Evolutionary conservation across 1,140 invertebrate species (phyloP).

Genomic region (Goniozus legneri): DNA sequence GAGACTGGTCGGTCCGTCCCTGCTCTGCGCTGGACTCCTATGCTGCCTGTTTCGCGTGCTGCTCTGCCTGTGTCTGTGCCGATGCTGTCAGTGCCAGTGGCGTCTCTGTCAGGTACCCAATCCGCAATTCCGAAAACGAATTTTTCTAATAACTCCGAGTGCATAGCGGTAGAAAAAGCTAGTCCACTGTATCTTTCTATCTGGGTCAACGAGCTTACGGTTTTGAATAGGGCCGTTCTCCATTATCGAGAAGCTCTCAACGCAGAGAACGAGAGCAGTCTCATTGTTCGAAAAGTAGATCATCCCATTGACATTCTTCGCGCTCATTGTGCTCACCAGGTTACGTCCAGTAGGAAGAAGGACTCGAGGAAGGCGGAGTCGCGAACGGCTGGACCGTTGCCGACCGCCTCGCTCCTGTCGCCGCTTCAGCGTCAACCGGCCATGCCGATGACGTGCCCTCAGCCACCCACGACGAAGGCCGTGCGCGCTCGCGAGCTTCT

Average conservation of each 20-base stretch:
- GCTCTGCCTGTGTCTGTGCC: conserved; percentile 61
- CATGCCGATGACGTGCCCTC: conserved; percentile 21
- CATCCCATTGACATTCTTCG: no score
- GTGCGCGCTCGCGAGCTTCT: conserved; percentile 41
- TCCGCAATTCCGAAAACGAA: no score
- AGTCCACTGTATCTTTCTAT: no score
- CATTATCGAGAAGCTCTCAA: no score
- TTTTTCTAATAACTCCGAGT: no score
- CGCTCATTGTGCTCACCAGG: no score
- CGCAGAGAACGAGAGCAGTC: no score
- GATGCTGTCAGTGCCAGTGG: conserved; percentile 48
- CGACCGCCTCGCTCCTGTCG: conserved; percentile 36
- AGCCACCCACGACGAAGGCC: conserved; percentile 27
- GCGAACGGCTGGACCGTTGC: conserved; percentile 21
- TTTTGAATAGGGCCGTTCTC: no score
- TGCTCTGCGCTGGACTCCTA: conserved; percentile 61
- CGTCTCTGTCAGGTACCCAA: conserved; percentile 33
- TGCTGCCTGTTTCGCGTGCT: conserved; percentile 61
- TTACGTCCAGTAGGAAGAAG: conserved; percentile 30
- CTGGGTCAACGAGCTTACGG: no score
- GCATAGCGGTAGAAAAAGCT: no score
- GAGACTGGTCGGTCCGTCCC: conserved; percentile 76
- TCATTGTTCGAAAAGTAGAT: no score
- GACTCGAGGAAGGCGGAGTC: conserved; percentile 31
- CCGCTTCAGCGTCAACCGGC: conserved; percentile 15